Evolutionary conservation across 2,888 invertebrate species (phyloP).

Genomic region (Corbicula japonica): DNA sequence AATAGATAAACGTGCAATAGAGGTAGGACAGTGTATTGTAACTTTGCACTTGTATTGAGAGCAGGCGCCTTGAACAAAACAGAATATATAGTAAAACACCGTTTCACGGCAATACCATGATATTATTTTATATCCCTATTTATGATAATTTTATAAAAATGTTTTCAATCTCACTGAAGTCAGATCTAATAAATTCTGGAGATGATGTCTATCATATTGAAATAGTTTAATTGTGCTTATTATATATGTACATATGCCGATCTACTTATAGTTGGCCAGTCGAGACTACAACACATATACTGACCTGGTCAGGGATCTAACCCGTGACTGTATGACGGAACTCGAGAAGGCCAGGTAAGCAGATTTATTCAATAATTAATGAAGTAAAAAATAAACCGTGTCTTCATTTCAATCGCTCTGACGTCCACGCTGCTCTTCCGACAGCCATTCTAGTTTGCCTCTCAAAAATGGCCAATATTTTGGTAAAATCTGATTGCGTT

Average conservation of each 20-base stretch:
- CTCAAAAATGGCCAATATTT: too few species aligned
- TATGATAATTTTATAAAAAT: too few species aligned
- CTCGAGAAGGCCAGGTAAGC: conserved; percentile 96
- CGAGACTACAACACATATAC: conserved; percentile 99
- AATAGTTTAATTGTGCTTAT: not conserved
- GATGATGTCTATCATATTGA: not conserved
- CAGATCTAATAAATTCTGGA: too few species aligned
- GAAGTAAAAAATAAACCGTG: not conserved
- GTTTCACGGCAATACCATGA: not conserved
- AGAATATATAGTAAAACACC: not conserved
- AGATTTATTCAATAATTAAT: not conserved
- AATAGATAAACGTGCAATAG: conserved; percentile 97
- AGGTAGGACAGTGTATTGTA: too few species aligned
- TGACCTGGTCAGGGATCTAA: conserved; percentile 97
- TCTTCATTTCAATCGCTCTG: too few species aligned
- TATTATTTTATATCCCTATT: not conserved
- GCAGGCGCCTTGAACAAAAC: not conserved
- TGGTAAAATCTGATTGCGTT: too few species aligned
- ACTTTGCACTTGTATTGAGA: too few species aligned
- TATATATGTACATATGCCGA: not conserved
- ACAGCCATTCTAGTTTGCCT: too few species aligned
- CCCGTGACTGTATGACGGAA: conserved; percentile 96
- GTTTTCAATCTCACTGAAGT: too few species aligned
- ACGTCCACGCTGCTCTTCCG: too few species aligned
- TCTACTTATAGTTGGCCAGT: conserved; percentile 92